Evolutionary conservation across 2,113 vertebrate species (phyloP).

Genomic region (Eleginops maclovinus): DNA sequence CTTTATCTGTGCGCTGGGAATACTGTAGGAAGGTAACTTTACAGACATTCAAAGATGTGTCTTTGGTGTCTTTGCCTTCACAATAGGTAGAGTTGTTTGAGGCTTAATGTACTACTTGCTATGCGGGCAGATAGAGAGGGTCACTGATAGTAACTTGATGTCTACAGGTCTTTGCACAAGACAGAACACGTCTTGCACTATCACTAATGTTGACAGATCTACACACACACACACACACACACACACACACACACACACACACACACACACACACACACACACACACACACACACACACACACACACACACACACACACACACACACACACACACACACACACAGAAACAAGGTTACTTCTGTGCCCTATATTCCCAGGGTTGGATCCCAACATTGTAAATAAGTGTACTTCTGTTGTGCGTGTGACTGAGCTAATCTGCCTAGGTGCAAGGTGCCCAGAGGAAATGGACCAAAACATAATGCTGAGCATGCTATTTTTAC

Average conservation of each 20-base stretch:
- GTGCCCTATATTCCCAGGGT: constrained; percentile 38
- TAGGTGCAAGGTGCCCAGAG: constrained; percentile 40
- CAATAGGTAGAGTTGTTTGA: constrained; percentile 32
- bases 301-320: constrained; percentile 31
- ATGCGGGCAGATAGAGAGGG: constrained; percentile 50
- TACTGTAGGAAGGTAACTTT: constrained; percentile 33
- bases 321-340: constrained; percentile 7
- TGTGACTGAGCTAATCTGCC: constrained; percentile 30
- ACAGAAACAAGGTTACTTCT: constrained; percentile 36
- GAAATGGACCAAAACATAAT: constrained; percentile 35
- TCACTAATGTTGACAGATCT: constrained; percentile 54
- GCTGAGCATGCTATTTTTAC: constrained; percentile 45
- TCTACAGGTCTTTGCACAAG: constrained; percentile 71
- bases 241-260: constrained; percentile 30
- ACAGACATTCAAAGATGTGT: constrained; percentile 54
- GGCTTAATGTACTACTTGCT: constrained; percentile 39
- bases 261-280: constrained; percentile 28
- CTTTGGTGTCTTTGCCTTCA: constrained; percentile 54
- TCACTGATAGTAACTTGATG: constrained; percentile 60
- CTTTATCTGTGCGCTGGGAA: constrained; percentile 33
- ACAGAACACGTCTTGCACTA: constrained; percentile 60
- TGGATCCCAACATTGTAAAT: constrained; percentile 35
- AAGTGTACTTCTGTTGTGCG: constrained; percentile 21
- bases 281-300: constrained; percentile 29
- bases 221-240: constrained; percentile 19